Evolutionary conservation across 2,113 vertebrate species (phyloP).

Genomic region (Osmerus mordax): DNA sequence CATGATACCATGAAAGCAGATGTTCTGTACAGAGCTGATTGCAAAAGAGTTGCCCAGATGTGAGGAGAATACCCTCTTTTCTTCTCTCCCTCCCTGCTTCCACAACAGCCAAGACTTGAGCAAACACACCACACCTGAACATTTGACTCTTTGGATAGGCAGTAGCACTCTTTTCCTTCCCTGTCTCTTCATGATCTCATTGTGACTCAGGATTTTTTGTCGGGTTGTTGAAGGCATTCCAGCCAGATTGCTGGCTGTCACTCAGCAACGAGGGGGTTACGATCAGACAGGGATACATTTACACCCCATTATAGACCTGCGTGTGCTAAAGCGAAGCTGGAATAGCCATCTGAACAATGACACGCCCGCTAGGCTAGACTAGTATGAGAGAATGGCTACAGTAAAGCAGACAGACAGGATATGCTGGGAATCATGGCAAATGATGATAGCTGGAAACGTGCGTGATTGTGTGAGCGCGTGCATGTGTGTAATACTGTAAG

Average conservation of each 20-base stretch:
- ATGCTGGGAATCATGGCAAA: conserved; percentile 20
- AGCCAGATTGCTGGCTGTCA: conserved; percentile 9
- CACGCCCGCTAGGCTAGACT: conserved; percentile 33
- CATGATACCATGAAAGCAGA: conserved; percentile 34
- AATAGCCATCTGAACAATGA: conserved; percentile 34
- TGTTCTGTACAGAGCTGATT: conserved; percentile 28
- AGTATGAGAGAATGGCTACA: conserved; percentile 40
- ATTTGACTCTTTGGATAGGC: conserved; percentile 2
- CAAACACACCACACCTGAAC: conserved; percentile 38
- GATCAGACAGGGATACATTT: conserved; percentile 33
- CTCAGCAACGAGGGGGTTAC: conserved; percentile 11
- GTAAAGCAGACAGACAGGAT: conserved; percentile 45
- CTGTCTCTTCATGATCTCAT: background rate
- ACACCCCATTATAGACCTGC: conserved; percentile 29
- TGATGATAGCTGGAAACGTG: background rate
- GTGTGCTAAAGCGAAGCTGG: conserved; percentile 22
- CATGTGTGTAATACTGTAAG: too few relatives aligned
- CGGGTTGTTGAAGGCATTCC: background rate
- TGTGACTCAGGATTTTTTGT: background rate
- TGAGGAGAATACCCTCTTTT: conserved; percentile 11
- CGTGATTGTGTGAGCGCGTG: background rate
- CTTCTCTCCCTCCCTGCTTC: background rate
- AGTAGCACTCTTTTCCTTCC: background rate
- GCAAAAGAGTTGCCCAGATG: conserved; percentile 58
- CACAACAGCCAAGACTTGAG: conserved; percentile 11